Percentiles rank a stretch among this genome's conserved stretches.
Conservation (phyloP, 2,113 vertebrate species). For the Australoheros scitulus region DNA sequence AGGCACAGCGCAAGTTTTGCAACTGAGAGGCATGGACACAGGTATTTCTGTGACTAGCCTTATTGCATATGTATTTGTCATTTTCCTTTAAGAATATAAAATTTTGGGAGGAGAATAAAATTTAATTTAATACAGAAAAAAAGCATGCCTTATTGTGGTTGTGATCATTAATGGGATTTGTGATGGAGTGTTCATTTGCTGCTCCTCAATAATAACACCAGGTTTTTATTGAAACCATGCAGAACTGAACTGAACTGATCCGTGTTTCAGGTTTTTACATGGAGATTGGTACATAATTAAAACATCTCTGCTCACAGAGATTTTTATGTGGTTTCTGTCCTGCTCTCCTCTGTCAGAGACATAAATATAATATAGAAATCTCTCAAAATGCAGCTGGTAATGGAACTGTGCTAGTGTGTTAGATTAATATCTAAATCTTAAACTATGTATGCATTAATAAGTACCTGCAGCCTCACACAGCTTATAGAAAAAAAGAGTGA, state of each 20-base stretch:
- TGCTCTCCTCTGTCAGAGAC: background rate
- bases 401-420: background rate
- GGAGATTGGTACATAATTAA: background rate
- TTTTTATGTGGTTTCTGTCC: background rate
- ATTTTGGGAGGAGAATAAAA: background rate
- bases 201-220: background rate
- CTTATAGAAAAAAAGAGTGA: background rate
- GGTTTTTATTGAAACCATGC: background rate
- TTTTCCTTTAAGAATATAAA: background rate
- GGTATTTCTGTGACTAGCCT: background rate
- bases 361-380: background rate
- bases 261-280: background rate
- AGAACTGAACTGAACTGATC: background rate
- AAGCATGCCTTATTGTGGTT: background rate
- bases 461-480: background rate
- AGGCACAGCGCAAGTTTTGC: background rate
- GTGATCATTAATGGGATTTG: background rate
- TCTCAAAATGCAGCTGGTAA: background rate
- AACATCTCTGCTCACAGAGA: background rate
- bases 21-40: background rate
- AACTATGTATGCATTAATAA: background rate
- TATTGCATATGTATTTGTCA: background rate
- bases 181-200: background rate
- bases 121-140: background rate
- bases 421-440: too few species aligned